These are phyloP conservation scores for Trachops cirrhosus DNA, from an alignment of 2,797 vertebrate species.

Conservation along the genomic window DNA sequence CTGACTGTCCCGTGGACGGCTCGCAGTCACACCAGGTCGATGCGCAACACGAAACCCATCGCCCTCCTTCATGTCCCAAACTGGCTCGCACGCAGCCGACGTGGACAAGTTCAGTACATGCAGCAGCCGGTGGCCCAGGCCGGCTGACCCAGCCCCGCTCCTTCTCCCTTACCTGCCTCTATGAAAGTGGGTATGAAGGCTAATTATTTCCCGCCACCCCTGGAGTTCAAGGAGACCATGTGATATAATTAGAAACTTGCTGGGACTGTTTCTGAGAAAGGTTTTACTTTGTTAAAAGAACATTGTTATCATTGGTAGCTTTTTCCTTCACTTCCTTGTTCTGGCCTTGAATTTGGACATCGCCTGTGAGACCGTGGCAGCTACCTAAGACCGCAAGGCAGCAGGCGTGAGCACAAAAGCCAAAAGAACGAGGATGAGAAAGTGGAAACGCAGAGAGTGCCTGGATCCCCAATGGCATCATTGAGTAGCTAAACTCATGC, in stretches of 20 bases:
- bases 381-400: not conserved
- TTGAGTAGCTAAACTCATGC: not conserved
- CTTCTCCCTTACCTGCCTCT: not conserved
- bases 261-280: not conserved
- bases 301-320: not conserved
- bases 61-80: not conserved
- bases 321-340: not conserved
- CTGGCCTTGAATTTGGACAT: not conserved
- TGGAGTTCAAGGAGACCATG: not conserved
- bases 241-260: not conserved
- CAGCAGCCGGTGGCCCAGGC: accelerated
- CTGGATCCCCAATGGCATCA: not conserved
- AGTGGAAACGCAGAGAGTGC: not conserved
- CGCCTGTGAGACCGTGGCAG: not conserved
- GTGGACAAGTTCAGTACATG: accelerated
- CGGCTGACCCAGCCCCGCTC: not conserved
- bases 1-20: not conserved
- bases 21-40: not conserved
- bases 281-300: not conserved
- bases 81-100: not conserved
- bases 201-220: not conserved
- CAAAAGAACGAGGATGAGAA: not conserved
- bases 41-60: not conserved
- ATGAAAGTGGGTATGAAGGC: not conserved
- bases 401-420: not conserved